Base-by-base conservation (phyloP, 1,140 invertebrate genomes). In the Drosophila paulistorum region DNA sequence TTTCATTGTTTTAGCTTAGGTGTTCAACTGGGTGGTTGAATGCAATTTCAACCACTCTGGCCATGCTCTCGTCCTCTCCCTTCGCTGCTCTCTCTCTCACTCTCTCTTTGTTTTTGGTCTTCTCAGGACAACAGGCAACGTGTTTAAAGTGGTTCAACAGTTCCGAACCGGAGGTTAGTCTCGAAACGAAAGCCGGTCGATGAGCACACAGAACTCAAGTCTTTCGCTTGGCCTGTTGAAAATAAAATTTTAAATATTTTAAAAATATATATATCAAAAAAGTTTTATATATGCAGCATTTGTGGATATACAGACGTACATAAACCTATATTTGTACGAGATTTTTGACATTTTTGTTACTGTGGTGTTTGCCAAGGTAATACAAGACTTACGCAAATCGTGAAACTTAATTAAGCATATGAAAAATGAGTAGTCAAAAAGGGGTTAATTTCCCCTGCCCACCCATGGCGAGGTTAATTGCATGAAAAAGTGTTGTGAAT, bases 11-110 rank as follows among this genome's bases (percentile, higher is more conserved):
- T 39, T 3, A 20, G 35, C 14, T 10, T 10, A 10, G 14, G 35
- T 37, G 14, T 59, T 59, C 30, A 17, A 35, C n/a, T n/a, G 30
- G 55, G 55, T 58, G 55, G 55, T 58, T 58, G 55, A 58, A 58
- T n/a, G n/a, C 7, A n/a, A n/a, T 33, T 37, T 37, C 57, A 37
- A 33, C 33, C 30, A 37, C 57, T 37, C 57, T 58, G 33, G 3
- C 9, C n/a, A 1, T 3, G 9, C 55, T 58, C 55, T 35, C 30
- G 0, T 7, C 30, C 30, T 30, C 30, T 33, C 26, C 14, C 5
- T 57, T 9, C 30, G 30, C 6, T 30, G n/a, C 10, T 33, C 11
- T 55, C 26, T 55, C 55, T 14, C 13, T 57, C 26, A 9, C 30
- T 33, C 26, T 33, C 5, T 57, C 20, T 9, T 10, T 58, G 30